Evolutionary conservation across 2,113 vertebrate genomes (phyloP).

Genomic region (Ornithorhynchus anatinus): DNA sequence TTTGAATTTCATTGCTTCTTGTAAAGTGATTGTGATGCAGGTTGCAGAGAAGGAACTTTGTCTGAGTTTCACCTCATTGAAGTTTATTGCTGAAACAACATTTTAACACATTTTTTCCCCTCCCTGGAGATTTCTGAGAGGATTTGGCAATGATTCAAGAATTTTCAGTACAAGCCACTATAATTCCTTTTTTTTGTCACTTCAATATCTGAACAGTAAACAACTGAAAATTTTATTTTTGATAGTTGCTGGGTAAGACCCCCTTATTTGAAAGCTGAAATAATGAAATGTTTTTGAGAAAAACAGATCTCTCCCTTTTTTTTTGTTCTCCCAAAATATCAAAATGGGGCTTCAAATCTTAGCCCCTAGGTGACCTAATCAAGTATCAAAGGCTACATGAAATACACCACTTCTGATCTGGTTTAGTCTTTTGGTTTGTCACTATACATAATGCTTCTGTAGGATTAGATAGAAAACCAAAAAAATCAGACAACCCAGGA

Average conservation of each 20-base stretch:
- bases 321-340: constrained; percentile 20
- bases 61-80: neutral
- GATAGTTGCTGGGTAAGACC: constrained; percentile 15
- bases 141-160: constrained; percentile 19
- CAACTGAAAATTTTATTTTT: constrained; percentile 1
- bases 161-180: constrained; percentile 19
- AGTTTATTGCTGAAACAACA: neutral
- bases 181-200: neutral
- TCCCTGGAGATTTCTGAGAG: neutral
- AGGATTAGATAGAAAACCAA: constrained; percentile 62
- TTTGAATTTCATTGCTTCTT: neutral
- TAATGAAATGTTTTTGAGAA: constrained; percentile 1
- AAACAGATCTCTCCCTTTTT: neutral
- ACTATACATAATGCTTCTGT: constrained; percentile 30
- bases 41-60: neutral
- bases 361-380: neutral
- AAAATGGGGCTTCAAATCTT: neutral
- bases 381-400: constrained; percentile 14
- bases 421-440: constrained; percentile 34
- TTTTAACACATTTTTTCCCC: neutral
- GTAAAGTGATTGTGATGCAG: neutral
- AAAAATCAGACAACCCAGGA: constrained; percentile 50
- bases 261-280: constrained; percentile 13
- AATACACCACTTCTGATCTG: constrained; percentile 42
- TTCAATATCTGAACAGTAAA: constrained; percentile 15